Conservation (phyloP, 2,888 invertebrate species). For the Bibio marci region DNA sequence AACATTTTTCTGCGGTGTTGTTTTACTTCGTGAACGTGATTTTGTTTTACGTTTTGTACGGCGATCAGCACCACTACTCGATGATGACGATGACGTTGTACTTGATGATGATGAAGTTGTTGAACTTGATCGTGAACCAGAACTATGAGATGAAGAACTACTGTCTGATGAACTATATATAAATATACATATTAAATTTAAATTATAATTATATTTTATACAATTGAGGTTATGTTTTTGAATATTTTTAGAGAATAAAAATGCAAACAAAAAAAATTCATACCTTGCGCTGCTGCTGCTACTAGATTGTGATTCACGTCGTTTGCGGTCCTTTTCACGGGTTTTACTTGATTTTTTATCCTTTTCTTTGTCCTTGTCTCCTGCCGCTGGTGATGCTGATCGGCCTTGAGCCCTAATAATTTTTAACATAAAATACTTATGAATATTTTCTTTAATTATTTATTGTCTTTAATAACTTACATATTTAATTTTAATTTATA, state of each 20-base stretch:
- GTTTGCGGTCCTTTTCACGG: slow-evolving; percentile 25
- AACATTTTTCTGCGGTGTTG: slow-evolving; percentile 12
- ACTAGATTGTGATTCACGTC: slow-evolving; percentile 49
- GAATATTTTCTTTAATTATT: too few relatives aligned
- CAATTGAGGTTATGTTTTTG: background rate
- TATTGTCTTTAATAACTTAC: too few relatives aligned
- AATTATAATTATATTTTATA: background rate
- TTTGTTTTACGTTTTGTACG: slow-evolving; percentile 41
- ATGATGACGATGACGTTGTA: slow-evolving; percentile 44
- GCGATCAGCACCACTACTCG: slow-evolving; percentile 45
- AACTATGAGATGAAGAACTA: slow-evolving; percentile 64
- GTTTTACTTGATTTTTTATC: slow-evolving; percentile 23
- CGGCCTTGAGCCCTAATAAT: slow-evolving; percentile 63
- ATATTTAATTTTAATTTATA: too few relatives aligned
- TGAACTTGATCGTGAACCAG: slow-evolving; percentile 62
- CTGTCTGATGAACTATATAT: slow-evolving; percentile 53
- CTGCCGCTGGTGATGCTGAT: slow-evolving; percentile 46
- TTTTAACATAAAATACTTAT: too few relatives aligned
- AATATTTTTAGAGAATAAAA: background rate
- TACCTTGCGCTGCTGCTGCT: slow-evolving; percentile 62
- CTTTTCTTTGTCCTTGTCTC: slow-evolving; percentile 57
- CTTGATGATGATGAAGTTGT: slow-evolving; percentile 38
- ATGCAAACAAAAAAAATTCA: background rate
- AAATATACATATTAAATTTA: slow-evolving; percentile 5
- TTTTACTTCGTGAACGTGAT: slow-evolving; percentile 30